Base-by-base conservation (phyloP, 2,797 vertebrate genomes). In the Anas capensis region DNA sequence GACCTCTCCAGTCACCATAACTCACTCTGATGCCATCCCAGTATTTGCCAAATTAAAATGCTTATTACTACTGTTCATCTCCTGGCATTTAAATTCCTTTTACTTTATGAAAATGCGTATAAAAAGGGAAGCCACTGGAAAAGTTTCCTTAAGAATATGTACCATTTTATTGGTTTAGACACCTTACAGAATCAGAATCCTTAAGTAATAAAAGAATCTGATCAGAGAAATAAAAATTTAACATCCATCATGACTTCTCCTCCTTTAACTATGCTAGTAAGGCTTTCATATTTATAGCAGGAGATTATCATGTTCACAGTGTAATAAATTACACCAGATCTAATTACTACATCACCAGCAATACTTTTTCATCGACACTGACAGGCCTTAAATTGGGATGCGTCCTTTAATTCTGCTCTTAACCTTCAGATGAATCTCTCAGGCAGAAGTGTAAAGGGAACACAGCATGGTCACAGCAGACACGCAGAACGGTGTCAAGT, bases 321-420 rank as follows among this genome's bases (percentile, higher is more conserved):
- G 88, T 96, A 96, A 97, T 96, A 97, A 96, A 97, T 97, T 95
- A 96, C 92, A 84, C n/a, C 81, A 93, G 95, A 88, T 96, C 96
- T 97, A 96, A 97, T 97, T 97, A 97, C 94, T 96, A 94, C 94
- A 95, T 96, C 94, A 96, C 93, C 92, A 96, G 96, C 92, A 95
- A 69, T 42, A 96, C 92, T 94, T 96, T 95, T 93, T 96, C 96
- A 96, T 21, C 61, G 94, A 42, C 61, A 80, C 71, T 96, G 96
- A 97, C 96, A 96, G 91, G 75, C 64, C 71, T 96, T 96, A 96
- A 96, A 96, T 90, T 93, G 92, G 86, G 96, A 92, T 92, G 81
- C 2, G 84, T 94, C 96, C 92, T 96, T 95, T 96, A 88, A 93
- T 95, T 92, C 92, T 85, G 78, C 71, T 92, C 80, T 92, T 94